Evolutionary conservation across 2,113 vertebrate species (phyloP), one percentile per base, ranked within the genome.

Genomic region (Potamarius usumacintae): DNA sequence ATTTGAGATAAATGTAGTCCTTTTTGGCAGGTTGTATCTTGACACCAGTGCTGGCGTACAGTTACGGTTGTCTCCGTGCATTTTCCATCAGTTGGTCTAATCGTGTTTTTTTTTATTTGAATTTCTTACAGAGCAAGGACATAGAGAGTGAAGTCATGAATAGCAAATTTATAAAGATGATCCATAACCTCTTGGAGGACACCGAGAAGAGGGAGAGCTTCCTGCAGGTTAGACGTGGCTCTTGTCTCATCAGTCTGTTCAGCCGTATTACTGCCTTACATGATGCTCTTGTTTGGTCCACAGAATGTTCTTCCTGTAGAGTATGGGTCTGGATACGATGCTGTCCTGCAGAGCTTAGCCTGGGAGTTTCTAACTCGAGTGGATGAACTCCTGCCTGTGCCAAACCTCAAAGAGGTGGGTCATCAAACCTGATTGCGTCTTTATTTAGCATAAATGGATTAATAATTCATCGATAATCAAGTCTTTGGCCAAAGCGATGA

Each of bases 281-380:
- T 63, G 15, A 20, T 27, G 53, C 25, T 18, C 1, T 17, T 42
- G 5, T 71, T 53, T 0, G 88, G 34, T 88, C 57, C n/a, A 1
- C 85, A 91, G 91, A 76, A 88, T 42, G 86, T 91, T 17, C 88
- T 91, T 67, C 91, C 91, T 80, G 65, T 88, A 11, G 89, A 90
- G 83, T 91, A 83, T 48, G 89, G 91, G 5, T 58, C 88, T 34
- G 82, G 81, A 20, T 91, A 87, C 77, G 91, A 91, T 48, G 78
- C 89, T 12, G 85, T 89, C 1, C 76, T 91, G 50, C 88, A 91
- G 71, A 91, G 86, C 83, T 80, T 91, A 76, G 91, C 89, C n/a
- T 90, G 89, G 91, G 88, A 90, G 71, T 91, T 91, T 52, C 86
- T 91, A 11, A 86, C 77, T 58, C 77, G 88, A 85, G 86, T 91